Conservation (phyloP, 1,140 invertebrate species). For the Diplogasteroides magnus region DNA sequence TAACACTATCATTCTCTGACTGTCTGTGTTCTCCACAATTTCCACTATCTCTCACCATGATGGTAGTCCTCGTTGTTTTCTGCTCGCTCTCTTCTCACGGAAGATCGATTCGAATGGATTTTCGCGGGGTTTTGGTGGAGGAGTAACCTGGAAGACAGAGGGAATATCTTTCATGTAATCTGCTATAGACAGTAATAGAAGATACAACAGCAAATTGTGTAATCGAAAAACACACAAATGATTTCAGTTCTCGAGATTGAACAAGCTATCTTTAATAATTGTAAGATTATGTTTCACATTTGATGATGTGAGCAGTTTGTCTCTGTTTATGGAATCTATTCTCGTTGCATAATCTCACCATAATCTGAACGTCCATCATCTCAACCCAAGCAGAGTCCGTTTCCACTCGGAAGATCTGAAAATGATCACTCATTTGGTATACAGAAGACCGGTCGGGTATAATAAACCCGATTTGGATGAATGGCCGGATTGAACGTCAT, state of each 20-base stretch:
- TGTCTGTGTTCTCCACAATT: too few relatives aligned
- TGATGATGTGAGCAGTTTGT: too few relatives aligned
- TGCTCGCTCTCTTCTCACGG: conserved; percentile 15
- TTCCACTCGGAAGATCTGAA: conserved; percentile 35
- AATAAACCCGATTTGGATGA: conserved; percentile 3
- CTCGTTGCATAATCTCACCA: too few relatives aligned
- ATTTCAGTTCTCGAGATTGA: too few relatives aligned
- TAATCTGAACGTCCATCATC: conserved; percentile 39
- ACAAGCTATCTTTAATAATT: too few relatives aligned
- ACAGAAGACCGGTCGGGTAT: conserved; percentile 7
- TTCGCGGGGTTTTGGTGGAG: background rate
- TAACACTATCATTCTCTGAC: too few relatives aligned
- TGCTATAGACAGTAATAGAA: too few relatives aligned
- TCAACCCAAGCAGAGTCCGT: conserved; percentile 39
- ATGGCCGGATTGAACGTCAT: background rate
- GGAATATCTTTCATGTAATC: background rate
- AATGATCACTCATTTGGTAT: conserved; percentile 14
- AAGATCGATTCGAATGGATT: conserved; percentile 17
- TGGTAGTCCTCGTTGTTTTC: conserved; percentile 3
- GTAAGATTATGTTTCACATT: too few relatives aligned
- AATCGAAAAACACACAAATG: too few relatives aligned
- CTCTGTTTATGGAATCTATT: too few relatives aligned
- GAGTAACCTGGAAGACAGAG: background rate
- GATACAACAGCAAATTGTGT: too few relatives aligned
- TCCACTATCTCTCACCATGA: too few relatives aligned